Conservation (phyloP, 2,888 invertebrate genomes). For the Torymus aiolomorphi region DNA sequence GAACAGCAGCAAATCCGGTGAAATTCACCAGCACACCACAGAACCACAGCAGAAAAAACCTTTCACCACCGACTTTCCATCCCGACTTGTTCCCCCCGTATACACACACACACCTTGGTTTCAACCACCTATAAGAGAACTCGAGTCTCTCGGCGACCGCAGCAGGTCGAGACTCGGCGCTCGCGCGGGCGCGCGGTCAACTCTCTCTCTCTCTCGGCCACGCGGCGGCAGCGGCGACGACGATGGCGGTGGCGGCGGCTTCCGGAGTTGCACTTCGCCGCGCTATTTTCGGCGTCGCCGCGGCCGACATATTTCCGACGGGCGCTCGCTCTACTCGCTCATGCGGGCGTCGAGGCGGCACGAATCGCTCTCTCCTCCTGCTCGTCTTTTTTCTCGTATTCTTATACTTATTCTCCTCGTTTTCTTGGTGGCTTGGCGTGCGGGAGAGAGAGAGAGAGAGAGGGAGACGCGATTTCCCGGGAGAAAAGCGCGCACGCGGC, state of each 20-base stretch:
- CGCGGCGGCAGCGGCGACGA: slow-evolving; percentile 11
- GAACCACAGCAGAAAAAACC: too few species aligned
- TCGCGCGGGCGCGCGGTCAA: not conserved
- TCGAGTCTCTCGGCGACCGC: not conserved
- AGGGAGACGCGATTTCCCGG: too few species aligned
- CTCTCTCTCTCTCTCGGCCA: not conserved
- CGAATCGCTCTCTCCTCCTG: slow-evolving; percentile 14
- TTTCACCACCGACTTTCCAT: too few species aligned
- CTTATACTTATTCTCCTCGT: slow-evolving; percentile 20
- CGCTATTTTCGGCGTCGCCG: slow-evolving; percentile 64
- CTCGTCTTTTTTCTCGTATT: slow-evolving; percentile 13
- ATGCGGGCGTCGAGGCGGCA: slow-evolving; percentile 27
- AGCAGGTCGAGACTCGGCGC: not conserved
- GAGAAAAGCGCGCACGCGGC: not conserved
- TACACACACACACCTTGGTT: too few species aligned
- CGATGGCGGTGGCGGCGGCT: slow-evolving; percentile 12
- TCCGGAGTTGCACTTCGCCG: slow-evolving; percentile 53
- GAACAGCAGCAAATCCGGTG: too few species aligned
- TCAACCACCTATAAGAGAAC: too few species aligned
- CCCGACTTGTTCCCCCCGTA: too few species aligned
- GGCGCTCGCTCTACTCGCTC: too few species aligned
- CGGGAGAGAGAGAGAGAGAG: too few species aligned
- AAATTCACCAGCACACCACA: too few species aligned
- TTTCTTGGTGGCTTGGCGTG: too few species aligned
- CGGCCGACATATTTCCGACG: slow-evolving; percentile 63